A percentile compares a stretch with the other conserved stretches of the same genome.
These are phyloP conservation scores for Hippopotamyrus pictus DNA, from an alignment of 2,797 vertebrate genomes.

Conservation along the genomic window DNA sequence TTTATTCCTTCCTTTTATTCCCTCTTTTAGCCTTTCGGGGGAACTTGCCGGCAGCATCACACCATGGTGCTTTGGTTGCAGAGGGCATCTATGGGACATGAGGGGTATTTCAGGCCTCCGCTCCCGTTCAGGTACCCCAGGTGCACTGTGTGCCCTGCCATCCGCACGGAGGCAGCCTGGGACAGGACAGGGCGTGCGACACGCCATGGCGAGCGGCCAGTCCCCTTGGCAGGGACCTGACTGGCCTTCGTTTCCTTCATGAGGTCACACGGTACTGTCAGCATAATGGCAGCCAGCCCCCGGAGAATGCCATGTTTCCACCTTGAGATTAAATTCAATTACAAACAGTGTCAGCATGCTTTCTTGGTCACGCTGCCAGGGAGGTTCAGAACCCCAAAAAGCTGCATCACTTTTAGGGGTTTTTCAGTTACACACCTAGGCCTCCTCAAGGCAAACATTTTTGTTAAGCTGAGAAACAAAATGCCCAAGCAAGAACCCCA, in stretches of 20 bases:
- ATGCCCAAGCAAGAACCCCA: not conserved
- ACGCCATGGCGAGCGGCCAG: not conserved
- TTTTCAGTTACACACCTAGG: not conserved
- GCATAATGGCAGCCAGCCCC: conserved; percentile 7
- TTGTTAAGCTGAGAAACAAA: not conserved
- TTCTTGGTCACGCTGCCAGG: not conserved
- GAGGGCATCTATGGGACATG: not conserved
- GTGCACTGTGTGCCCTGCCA: not conserved
- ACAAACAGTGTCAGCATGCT: not conserved
- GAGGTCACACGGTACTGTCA: conserved; percentile 5
- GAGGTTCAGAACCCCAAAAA: not conserved
- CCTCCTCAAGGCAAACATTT: not conserved
- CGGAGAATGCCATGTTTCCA: not conserved
- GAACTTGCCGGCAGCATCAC: not conserved
- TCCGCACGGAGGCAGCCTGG: not conserved
- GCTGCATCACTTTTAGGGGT: not conserved
- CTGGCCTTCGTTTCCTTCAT: not conserved
- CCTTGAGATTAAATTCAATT: not conserved
- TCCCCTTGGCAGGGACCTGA: not conserved
- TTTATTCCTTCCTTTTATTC: not conserved
- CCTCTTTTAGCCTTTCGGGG: not conserved
- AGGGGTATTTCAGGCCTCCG: not conserved
- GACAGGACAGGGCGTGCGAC: not conserved
- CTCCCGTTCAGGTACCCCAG: not conserved
- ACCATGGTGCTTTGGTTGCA: not conserved